These are phyloP conservation scores for Nymphalis urticae DNA, from an alignment of 2,888 invertebrate species.

Conservation along the genomic window DNA sequence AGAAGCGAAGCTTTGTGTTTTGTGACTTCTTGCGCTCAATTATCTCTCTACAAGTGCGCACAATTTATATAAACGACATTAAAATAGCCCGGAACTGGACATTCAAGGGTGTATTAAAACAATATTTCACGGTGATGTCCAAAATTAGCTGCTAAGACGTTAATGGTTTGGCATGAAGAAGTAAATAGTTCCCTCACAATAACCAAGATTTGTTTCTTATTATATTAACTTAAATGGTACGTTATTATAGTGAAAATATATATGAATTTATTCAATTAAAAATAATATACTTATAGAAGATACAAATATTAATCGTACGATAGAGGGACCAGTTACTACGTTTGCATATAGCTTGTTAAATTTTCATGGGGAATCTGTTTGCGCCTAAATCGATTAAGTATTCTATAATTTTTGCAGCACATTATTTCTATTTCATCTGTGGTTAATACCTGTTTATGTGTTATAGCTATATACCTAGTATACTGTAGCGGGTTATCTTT, in stretches of 20 bases:
- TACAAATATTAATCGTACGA: too few species aligned
- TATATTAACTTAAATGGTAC: not conserved
- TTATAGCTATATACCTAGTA: not conserved
- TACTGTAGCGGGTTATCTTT: slow-evolving; percentile 14
- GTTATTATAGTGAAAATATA: not conserved
- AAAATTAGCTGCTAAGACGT: slow-evolving; percentile 57
- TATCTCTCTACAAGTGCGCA: slow-evolving; percentile 55
- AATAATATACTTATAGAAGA: too few species aligned
- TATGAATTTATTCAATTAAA: not conserved
- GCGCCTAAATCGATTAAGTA: too few species aligned
- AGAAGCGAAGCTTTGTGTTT: slow-evolving; percentile 49
- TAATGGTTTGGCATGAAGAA: slow-evolving; percentile 52
- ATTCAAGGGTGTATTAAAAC: slow-evolving; percentile 63
- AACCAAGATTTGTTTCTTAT: slow-evolving; percentile 22
- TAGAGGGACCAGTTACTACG: too few species aligned
- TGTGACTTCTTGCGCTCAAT: slow-evolving; percentile 54
- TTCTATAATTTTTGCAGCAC: not conserved
- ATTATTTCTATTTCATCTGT: too few species aligned
- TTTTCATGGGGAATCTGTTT: too few species aligned
- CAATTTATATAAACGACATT: slow-evolving; percentile 71
- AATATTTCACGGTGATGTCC: slow-evolving; percentile 61
- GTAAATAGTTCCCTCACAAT: slow-evolving; percentile 14
- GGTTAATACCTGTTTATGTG: not conserved
- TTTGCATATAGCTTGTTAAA: too few species aligned
- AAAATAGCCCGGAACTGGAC: slow-evolving; percentile 70